phyloP scores from a whole-genome alignment of 2,888 invertebrate species.

The Mesochorus sp. region DNA sequence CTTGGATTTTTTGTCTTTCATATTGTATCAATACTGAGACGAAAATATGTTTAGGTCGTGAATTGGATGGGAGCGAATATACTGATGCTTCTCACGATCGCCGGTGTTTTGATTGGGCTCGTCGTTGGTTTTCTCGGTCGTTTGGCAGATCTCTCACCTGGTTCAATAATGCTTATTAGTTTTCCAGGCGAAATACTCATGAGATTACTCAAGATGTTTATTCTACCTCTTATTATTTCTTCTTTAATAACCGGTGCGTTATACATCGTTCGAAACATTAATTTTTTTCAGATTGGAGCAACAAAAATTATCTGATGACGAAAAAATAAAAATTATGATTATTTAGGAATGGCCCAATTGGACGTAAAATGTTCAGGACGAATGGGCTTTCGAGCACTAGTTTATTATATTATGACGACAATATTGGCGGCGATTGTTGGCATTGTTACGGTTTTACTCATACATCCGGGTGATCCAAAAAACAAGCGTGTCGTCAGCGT shows the following conservation, averaged over 20 bases:
- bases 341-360: constrained; percentile 85
- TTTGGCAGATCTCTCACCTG: constrained; percentile 80
- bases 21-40: neutral
- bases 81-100: constrained; percentile 85
- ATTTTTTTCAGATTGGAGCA: no score
- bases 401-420: constrained; percentile 87
- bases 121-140: constrained; percentile 84
- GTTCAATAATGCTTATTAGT: constrained; percentile 84
- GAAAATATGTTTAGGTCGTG: constrained; percentile 68
- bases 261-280: neutral
- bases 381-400: constrained; percentile 86
- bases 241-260: constrained; percentile 85
- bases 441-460: constrained; percentile 85
- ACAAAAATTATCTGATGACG: no score
- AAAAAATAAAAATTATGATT: neutral
- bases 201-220: constrained; percentile 87
- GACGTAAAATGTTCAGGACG: constrained; percentile 86
- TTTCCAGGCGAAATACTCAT: constrained; percentile 88
- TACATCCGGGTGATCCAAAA: constrained; percentile 86
- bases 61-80: constrained; percentile 83
- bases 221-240: constrained; percentile 87
- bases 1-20: no score
- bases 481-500: constrained; percentile 76
- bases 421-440: constrained; percentile 86
- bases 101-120: constrained; percentile 84